Percentiles rank a stretch among this genome's conserved stretches.
phyloP scores from a whole-genome alignment of 2,113 vertebrate genomes.

The Fregata magnificens region DNA sequence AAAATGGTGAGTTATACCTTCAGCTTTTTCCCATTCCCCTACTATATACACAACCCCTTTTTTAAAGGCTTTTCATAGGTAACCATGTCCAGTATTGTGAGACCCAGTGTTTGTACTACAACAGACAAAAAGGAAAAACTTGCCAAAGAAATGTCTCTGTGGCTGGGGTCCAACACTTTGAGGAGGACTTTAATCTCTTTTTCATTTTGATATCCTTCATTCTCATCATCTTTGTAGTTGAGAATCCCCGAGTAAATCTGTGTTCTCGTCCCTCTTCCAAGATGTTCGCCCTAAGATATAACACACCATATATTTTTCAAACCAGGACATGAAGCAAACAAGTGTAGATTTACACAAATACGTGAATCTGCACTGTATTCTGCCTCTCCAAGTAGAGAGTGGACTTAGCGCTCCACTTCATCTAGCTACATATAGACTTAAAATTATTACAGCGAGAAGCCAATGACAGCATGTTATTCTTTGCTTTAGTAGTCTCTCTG shows the following conservation, averaged over 20 bases:
- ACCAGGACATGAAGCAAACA: background rate
- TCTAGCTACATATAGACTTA: background rate
- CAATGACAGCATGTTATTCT: background rate
- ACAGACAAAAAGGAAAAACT: slow-evolving; percentile 41
- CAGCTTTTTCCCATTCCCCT: background rate
- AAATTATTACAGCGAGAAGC: background rate
- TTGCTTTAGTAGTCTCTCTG: background rate
- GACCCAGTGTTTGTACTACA: background rate
- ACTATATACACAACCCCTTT: background rate
- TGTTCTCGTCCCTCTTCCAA: slow-evolving; percentile 91
- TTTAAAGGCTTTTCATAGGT: background rate
- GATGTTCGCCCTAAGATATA: slow-evolving; percentile 84
- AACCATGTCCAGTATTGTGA: fast-evolving
- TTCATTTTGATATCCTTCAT: slow-evolving; percentile 76
- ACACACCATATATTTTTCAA: background rate
- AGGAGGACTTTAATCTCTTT: slow-evolving; percentile 93
- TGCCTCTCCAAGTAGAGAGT: background rate
- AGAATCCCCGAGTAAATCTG: slow-evolving; percentile 90
- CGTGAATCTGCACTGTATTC: background rate
- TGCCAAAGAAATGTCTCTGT: slow-evolving; percentile 95
- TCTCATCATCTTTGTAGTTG: slow-evolving; percentile 83
- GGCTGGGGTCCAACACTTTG: slow-evolving; percentile 92
- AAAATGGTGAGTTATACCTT: fast-evolving
- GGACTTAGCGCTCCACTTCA: background rate
- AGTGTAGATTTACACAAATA: background rate